These are phyloP conservation scores for Nestor notabilis DNA, from an alignment of 2,113 vertebrate species.

Conservation along the genomic window DNA sequence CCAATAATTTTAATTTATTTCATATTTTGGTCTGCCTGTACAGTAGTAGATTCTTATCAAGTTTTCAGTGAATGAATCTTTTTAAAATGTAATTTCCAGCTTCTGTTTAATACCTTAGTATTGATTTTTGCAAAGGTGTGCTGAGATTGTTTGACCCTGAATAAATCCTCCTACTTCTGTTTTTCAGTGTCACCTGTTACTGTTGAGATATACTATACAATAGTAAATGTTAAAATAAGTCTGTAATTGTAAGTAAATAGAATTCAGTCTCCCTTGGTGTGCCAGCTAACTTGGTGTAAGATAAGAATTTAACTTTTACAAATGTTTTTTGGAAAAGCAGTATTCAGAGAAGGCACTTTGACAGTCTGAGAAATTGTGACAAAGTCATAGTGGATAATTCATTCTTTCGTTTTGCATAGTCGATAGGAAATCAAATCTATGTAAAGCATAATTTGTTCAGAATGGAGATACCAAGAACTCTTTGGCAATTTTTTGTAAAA, in stretches of 20 bases:
- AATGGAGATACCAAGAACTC: background rate
- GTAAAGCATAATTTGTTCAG: background rate
- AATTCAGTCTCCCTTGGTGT: background rate
- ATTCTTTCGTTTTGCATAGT: background rate
- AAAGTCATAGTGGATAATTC: background rate
- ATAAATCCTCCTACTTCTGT: background rate
- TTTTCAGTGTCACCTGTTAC: background rate
- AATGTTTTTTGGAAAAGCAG: background rate
- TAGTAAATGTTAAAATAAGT: background rate
- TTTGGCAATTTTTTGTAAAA: background rate
- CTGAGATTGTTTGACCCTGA: background rate
- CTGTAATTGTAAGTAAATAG: background rate
- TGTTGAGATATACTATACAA: background rate
- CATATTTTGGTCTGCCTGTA: background rate
- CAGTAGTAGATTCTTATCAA: background rate
- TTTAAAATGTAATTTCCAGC: background rate
- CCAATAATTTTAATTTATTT: background rate
- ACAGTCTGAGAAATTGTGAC: background rate
- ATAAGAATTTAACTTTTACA: background rate
- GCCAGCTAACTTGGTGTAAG: background rate
- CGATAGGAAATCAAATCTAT: background rate
- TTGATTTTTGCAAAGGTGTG: background rate
- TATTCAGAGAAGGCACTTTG: background rate
- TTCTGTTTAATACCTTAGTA: background rate
- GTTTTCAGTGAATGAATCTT: background rate